phyloP scores from a whole-genome alignment of 2,888 invertebrate genomes.

The Clostera curtula region DNA sequence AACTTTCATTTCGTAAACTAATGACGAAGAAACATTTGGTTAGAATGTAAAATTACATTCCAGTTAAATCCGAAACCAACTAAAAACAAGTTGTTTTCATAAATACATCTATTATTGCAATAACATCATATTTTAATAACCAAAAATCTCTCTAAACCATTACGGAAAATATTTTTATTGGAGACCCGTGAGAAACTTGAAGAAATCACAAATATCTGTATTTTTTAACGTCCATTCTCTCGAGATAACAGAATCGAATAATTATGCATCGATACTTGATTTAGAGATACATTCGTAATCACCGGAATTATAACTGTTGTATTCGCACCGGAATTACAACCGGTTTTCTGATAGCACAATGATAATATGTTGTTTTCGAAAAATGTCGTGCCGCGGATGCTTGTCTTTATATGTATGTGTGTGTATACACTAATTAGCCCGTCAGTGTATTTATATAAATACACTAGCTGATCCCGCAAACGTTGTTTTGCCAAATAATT shows the following conservation, averaged over 20 bases:
- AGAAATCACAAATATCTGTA: slow-evolving; percentile 17
- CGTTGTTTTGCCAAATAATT: no score
- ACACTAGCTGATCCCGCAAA: no score
- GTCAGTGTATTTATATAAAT: no score
- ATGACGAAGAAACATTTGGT: no score
- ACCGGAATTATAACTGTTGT: slow-evolving; percentile 18
- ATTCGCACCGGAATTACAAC: slow-evolving; percentile 11
- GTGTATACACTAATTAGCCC: no score
- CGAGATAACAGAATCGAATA: slow-evolving; percentile 19
- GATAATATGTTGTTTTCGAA: neutral
- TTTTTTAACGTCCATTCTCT: slow-evolving; percentile 16
- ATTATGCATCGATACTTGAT: slow-evolving; percentile 20
- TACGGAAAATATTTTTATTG: slow-evolving; percentile 5
- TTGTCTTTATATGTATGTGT: no score
- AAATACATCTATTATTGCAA: neutral
- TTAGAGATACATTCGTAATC: slow-evolving; percentile 21
- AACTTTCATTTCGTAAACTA: no score
- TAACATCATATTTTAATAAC: neutral
- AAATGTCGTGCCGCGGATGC: no score
- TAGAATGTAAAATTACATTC: no score
- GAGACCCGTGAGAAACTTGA: slow-evolving; percentile 18
- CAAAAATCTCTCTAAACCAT: neutral
- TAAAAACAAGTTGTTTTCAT: no score
- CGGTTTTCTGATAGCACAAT: slow-evolving; percentile 8
- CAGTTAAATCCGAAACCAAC: no score